phyloP scores from a whole-genome alignment of 2,797 vertebrate genomes.

The Cyclura pinguis region DNA sequence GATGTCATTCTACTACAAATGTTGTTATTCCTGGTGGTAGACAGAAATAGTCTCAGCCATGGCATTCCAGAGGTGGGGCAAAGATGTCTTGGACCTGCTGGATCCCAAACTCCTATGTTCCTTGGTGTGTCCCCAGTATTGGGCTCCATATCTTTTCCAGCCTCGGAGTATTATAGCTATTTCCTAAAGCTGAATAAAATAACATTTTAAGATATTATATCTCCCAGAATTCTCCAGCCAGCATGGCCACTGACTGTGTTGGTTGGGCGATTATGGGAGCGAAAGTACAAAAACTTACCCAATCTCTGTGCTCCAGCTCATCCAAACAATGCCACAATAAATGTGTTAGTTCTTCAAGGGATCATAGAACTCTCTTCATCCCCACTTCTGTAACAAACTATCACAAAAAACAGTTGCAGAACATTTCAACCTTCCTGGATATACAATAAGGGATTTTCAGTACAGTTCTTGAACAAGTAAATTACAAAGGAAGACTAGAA shows the following conservation, averaged over 20 bases:
- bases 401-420: neutral
- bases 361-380: neutral
- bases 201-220: too few relatives aligned
- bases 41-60: neutral
- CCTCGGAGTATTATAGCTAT: neutral
- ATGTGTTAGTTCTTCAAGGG: neutral
- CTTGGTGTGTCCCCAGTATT: neutral
- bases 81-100: neutral
- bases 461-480: too few relatives aligned
- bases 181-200: neutral
- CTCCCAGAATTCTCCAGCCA: too few relatives aligned
- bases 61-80: neutral
- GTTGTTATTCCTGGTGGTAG: neutral
- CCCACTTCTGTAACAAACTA: neutral
- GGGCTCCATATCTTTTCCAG: neutral
- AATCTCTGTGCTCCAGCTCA: too few relatives aligned
- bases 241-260: too few relatives aligned
- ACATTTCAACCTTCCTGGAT: too few relatives aligned
- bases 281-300: too few relatives aligned
- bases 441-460: too few relatives aligned
- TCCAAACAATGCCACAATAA: neutral
- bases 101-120: neutral
- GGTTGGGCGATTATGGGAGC: too few relatives aligned
- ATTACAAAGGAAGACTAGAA: too few relatives aligned
- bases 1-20: neutral